Conservation (phyloP, 2,797 vertebrate genomes). For the Schizothorax lantsangensis region DNA sequence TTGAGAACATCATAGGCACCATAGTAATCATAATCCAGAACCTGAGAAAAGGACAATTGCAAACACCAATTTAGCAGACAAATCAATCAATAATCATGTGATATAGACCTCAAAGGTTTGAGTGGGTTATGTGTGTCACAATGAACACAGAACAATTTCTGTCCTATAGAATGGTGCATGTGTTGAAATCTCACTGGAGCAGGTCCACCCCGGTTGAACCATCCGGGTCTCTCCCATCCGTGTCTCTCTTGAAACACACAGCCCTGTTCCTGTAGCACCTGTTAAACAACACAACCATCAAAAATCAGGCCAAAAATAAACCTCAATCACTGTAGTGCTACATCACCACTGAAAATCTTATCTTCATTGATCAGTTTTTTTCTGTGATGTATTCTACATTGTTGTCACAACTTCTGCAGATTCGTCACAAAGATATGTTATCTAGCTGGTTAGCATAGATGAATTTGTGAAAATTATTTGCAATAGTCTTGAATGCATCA, state of each 20-base stretch:
- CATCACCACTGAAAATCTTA: background rate
- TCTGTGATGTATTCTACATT: background rate
- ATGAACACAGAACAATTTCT: background rate
- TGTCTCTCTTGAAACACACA: slow-evolving; percentile 96
- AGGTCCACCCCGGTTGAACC: slow-evolving; percentile 83
- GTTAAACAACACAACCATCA: slow-evolving; percentile 20
- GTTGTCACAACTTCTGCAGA: background rate
- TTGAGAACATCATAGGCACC: slow-evolving; percentile 80
- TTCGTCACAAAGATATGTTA: background rate
- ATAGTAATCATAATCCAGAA: slow-evolving; percentile 90
- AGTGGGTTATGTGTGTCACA: background rate
- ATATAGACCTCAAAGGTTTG: background rate
- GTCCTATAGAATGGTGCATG: background rate
- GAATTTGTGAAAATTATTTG: background rate
- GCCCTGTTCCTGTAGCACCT: slow-evolving; percentile 89
- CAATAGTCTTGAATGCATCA: background rate
- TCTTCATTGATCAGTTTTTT: background rate
- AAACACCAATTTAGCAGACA: background rate
- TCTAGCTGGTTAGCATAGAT: background rate
- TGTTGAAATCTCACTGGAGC: slow-evolving; percentile 82
- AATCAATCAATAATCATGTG: background rate
- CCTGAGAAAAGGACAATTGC: slow-evolving; percentile 70
- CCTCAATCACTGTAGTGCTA: background rate
- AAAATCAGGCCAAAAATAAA: background rate
- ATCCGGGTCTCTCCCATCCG: slow-evolving; percentile 95